Conservation (phyloP, 1,140 invertebrate species). For the Catajapyx aquilonaris region DNA sequence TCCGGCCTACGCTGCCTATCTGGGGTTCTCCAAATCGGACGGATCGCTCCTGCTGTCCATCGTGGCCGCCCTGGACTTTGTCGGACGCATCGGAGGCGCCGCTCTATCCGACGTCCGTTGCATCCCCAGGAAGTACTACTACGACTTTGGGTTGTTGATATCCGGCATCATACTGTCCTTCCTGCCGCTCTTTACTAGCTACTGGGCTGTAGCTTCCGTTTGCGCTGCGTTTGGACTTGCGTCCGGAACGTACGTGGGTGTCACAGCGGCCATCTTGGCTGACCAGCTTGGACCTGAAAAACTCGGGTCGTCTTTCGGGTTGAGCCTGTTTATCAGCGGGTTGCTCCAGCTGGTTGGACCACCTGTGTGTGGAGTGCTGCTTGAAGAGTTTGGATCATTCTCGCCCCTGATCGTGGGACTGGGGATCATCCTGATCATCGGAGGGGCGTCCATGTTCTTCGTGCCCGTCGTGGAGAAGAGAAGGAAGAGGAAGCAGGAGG, state of each 20-base stretch:
- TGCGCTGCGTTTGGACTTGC: constrained; percentile 56
- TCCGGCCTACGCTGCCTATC: constrained; percentile 42
- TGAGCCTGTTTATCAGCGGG: constrained; percentile 62
- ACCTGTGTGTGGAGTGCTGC: constrained; percentile 48
- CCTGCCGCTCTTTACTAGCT: constrained; percentile 35
- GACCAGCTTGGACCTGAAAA: constrained; percentile 61
- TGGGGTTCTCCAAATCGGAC: constrained; percentile 42
- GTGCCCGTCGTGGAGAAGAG: constrained; percentile 5
- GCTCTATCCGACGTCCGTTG: constrained; percentile 47
- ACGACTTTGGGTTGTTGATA: constrained; percentile 47
- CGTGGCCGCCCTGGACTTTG: constrained; percentile 52
- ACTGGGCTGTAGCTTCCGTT: constrained; percentile 32
- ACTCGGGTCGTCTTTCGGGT: constrained; percentile 62
- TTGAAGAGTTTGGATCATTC: constrained; percentile 20
- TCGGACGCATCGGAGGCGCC: constrained; percentile 58
- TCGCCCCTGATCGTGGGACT: constrained; percentile 8
- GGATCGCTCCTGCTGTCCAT: constrained; percentile 49
- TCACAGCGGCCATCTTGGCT: constrained; percentile 65
- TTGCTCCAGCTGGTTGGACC: constrained; percentile 56
- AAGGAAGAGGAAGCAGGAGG: background rate
- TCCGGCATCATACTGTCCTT: constrained; percentile 48
- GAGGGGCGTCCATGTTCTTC: constrained; percentile 9
- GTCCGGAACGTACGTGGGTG: constrained; percentile 65
- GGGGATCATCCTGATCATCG: constrained; percentile 11
- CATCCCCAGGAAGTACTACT: constrained; percentile 59